Evolutionary conservation across 2,113 vertebrate species (phyloP), one percentile per base, ranked within the genome.

Genomic region (Protobothrops mucrosquamatus): DNA sequence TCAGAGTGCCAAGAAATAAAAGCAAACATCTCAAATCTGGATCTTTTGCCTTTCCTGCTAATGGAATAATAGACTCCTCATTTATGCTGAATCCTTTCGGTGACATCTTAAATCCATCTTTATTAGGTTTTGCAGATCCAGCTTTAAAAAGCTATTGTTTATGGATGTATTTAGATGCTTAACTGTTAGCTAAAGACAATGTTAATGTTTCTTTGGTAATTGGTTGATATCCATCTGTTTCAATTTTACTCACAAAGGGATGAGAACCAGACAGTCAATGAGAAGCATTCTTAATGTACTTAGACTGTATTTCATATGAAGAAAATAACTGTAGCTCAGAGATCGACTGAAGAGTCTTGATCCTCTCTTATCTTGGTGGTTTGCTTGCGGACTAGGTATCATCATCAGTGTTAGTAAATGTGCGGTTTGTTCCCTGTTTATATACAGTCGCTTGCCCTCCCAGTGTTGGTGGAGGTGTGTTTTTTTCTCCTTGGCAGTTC

Each of bases 151-250:
- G 3, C n/a, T 91, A 22, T 55, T 86, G 54, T 48, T 91, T 59
- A 86, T 46, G 24, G 81, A 59, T 91, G 23, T 39, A 59, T 59
- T 86, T 86, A 48, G 54, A 91, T 20, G 20, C 14, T 86, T 86
- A 46, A 18, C 4, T 48, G 54, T 91, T 86, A 24, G 85, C 74
- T 22, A 48, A 46, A 55, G 23, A 48, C 39, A 43, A 86, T 11
- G 91, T n/a, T 86, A 88, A 56, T 48, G 85, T 57, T 48, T 86
- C 24, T 91, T 91, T n/a, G 81, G 39, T 86, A 20, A 59, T 57
- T 85, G 26, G 10, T 56, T 91, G 29, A 26, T 91, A 55, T 86
- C 91, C 39, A 86, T 91, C 81, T 91, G 81, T 57, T 91, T 85
- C 57, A 59, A 86, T 86, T 86, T 86, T 57, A 86, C 81, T n/a